Evolutionary conservation across 2,113 vertebrate genomes (phyloP).

Genomic region (Gobio gobio): DNA sequence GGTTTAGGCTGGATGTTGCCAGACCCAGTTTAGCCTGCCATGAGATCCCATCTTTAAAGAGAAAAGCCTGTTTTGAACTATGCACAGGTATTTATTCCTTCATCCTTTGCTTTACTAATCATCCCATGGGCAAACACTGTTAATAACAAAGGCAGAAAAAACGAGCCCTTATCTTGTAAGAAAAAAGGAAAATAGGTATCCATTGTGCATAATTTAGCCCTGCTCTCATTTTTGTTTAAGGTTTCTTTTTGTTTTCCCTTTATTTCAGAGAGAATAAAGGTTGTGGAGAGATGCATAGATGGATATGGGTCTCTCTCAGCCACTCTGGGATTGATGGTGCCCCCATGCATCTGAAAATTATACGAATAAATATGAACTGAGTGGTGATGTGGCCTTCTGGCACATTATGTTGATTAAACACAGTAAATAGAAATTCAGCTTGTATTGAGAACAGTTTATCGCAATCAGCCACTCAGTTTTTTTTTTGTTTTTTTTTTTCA

Average conservation of each 20-base stretch:
- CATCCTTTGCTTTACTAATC: constrained; percentile 78
- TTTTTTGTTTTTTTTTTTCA: not conserved
- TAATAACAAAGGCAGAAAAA: constrained; percentile 78
- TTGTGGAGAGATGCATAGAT: constrained; percentile 33
- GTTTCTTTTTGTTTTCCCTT: not conserved
- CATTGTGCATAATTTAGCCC: constrained; percentile 76
- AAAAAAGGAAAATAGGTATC: constrained; percentile 78
- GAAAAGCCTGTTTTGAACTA: constrained; percentile 76
- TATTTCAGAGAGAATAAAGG: constrained; percentile 56
- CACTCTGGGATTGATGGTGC: constrained; percentile 33
- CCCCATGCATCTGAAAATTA: constrained; percentile 21
- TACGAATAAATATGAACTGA: constrained; percentile 38
- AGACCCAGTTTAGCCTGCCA: constrained; percentile 65
- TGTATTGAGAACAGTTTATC: constrained; percentile 23
- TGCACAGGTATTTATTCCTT: constrained; percentile 71
- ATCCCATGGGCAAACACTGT: constrained; percentile 72
- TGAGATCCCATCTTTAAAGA: constrained; percentile 73
- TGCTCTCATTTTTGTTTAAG: constrained; percentile 65
- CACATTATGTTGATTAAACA: constrained; percentile 44
- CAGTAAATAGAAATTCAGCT: constrained; percentile 34
- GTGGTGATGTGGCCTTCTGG: constrained; percentile 41
- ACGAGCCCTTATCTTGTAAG: constrained; percentile 71
- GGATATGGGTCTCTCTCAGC: constrained; percentile 21
- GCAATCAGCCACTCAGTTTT: constrained; percentile 26
- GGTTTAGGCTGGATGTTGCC: constrained; percentile 38